Evolutionary conservation across 2,888 invertebrate species (phyloP).

Genomic region (Dicyrtomina minuta): DNA sequence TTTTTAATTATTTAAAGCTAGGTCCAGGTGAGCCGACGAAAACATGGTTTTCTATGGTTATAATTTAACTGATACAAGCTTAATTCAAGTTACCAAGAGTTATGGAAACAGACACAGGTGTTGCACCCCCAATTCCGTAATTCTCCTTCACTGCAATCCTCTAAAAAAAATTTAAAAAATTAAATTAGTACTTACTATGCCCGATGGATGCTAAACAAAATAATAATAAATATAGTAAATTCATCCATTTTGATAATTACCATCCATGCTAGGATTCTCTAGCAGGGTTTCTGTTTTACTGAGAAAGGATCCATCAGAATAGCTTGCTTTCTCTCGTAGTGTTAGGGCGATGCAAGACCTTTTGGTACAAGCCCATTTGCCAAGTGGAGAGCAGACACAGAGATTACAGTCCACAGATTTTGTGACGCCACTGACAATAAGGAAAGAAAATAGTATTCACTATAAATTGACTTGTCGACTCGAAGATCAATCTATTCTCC

Average conservation of each 20-base stretch:
- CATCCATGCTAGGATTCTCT: constrained; percentile 49
- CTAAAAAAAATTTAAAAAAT: constrained; percentile 35
- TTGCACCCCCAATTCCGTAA: constrained; percentile 46
- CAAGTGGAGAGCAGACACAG: constrained; percentile 47
- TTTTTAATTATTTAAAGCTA: no score
- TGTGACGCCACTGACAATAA: background rate
- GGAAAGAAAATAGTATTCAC: background rate
- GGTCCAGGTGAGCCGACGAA: no score
- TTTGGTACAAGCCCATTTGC: constrained; percentile 52
- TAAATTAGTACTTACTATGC: no score
- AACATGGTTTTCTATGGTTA: background rate
- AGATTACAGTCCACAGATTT: constrained; percentile 52
- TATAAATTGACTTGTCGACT: background rate
- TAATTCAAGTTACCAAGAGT: constrained; percentile 44
- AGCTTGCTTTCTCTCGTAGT: constrained; percentile 51
- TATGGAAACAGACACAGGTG: constrained; percentile 49
- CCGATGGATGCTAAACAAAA: background rate
- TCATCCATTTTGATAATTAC: constrained; percentile 32
- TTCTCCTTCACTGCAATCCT: constrained; percentile 50
- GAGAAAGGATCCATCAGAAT: constrained; percentile 45
- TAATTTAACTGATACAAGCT: background rate
- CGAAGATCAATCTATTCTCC: no score
- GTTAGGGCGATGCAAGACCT: constrained; percentile 50
- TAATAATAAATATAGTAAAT: background rate
- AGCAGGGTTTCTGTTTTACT: constrained; percentile 45